Percentiles rank a stretch among this genome's conserved stretches.
Conservation (phyloP, 92 coral and sea anemone genomes). For the Parazoanthus swiftii region DNA sequence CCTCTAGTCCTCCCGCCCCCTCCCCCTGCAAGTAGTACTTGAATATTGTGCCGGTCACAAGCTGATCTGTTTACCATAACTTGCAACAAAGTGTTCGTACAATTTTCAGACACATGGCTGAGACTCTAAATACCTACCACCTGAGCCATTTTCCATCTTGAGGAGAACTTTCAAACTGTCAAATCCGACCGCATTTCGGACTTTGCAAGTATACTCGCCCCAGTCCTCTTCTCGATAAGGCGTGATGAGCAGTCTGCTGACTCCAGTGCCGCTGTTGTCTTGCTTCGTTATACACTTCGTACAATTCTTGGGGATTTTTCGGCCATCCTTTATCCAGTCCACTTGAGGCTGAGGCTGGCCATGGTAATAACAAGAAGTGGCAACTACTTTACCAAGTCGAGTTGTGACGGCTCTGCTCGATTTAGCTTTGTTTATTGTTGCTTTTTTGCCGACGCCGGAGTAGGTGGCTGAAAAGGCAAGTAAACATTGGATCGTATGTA, state of each 20-base stretch:
- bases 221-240: conserved; percentile 48
- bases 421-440: conserved; percentile 8
- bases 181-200: conserved; percentile 48
- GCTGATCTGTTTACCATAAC: too few relatives aligned
- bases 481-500: not conserved
- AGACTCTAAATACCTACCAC: not conserved
- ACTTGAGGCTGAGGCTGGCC: conserved; percentile 47
- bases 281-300: conserved; percentile 41
- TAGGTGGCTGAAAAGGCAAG: not conserved
- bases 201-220: conserved; percentile 54
- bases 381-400: conserved; percentile 6
- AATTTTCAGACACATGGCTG: not conserved
- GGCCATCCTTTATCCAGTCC: conserved; percentile 50
- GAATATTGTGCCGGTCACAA: too few relatives aligned
- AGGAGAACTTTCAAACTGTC: conserved; percentile 45
- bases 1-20: too few relatives aligned
- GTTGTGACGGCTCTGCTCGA: conserved; percentile 11
- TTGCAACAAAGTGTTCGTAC: too few relatives aligned
- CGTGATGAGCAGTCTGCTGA: conserved; percentile 42
- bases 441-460: conserved; percentile 15
- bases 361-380: conserved; percentile 36
- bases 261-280: conserved; percentile 5
- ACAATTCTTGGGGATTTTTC: conserved; percentile 41
- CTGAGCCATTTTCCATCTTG: conserved; percentile 12
- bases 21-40: too few relatives aligned